Conservation (phyloP, 1,140 invertebrate genomes). For the Conus betulinus region DNA sequence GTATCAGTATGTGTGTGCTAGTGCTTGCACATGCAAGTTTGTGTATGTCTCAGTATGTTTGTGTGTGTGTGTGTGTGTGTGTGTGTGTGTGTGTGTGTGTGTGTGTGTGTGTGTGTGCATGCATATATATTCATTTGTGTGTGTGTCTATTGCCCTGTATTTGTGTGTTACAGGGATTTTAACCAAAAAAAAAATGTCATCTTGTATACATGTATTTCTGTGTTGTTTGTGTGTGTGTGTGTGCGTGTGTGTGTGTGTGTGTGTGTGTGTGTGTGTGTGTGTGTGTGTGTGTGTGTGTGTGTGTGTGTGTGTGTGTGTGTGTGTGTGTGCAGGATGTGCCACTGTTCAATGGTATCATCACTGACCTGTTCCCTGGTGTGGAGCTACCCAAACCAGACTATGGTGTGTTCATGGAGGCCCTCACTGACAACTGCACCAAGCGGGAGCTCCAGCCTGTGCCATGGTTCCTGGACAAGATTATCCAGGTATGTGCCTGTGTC, state of each 20-base stretch:
- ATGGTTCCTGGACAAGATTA: conserved; percentile 76
- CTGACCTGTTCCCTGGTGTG: conserved; percentile 76
- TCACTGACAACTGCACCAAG: conserved; percentile 74
- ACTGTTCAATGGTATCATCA: conserved; percentile 76
- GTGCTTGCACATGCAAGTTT: too few species aligned
- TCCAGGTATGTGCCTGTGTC: conserved; percentile 61
- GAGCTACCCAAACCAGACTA: conserved; percentile 81
- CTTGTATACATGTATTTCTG: too few species aligned
- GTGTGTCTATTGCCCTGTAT: too few species aligned
- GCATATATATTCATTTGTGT: background rate
- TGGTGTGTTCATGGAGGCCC: conserved; percentile 73
- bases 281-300: too few species aligned
- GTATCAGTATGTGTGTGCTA: too few species aligned
- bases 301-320: conserved; percentile 59
- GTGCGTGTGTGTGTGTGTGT: background rate
- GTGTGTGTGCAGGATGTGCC: conserved; percentile 76
- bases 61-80: background rate
- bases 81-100: too few species aligned
- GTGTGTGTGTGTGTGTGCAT: background rate
- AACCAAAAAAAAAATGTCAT: background rate
- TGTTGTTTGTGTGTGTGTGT: background rate
- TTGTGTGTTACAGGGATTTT: too few species aligned
- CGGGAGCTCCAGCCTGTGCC: conserved; percentile 72
- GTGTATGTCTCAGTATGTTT: too few species aligned
- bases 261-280: background rate